Evolutionary conservation across 2,888 invertebrate species (phyloP).

Genomic region (Drosophila emarginata): DNA sequence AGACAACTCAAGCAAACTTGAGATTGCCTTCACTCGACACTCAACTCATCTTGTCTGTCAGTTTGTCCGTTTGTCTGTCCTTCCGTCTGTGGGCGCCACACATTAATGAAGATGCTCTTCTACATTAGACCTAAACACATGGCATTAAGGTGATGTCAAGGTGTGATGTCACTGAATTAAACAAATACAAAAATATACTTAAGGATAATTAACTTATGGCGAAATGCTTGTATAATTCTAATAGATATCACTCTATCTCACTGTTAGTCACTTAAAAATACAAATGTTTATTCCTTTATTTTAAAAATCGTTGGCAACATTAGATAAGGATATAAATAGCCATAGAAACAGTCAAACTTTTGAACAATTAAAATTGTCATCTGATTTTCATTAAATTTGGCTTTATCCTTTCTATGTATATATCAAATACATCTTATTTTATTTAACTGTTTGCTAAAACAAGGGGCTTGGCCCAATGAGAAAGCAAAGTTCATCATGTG

Average conservation of each 20-base stretch:
- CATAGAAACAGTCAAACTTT: too few species aligned
- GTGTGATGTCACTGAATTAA: conserved; percentile 7
- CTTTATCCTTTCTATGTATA: too few species aligned
- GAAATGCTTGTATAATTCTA: too few species aligned
- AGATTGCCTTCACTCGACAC: conserved; percentile 31
- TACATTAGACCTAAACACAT: conserved; percentile 27
- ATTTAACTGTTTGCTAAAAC: too few species aligned
- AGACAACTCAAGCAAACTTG: conserved; percentile 70
- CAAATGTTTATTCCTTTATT: too few species aligned
- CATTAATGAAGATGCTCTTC: conserved; percentile 52
- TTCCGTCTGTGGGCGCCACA: conserved; percentile 40
- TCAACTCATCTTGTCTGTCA: conserved; percentile 25
- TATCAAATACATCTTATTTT: too few species aligned
- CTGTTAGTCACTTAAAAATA: too few species aligned
- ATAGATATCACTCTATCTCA: too few species aligned
- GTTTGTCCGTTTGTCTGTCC: conserved; percentile 9
- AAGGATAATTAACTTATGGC: background rate
- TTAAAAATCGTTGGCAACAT: too few species aligned
- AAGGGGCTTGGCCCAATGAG: background rate
- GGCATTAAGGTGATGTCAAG: conserved; percentile 26
- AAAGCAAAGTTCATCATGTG: background rate
- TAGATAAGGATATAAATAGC: too few species aligned
- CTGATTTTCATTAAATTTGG: too few species aligned
- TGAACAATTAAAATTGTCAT: too few species aligned
- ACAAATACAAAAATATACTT: background rate